Percentiles rank a stretch among this genome's conserved stretches.
These are phyloP conservation scores for Aleiodes leptofemur DNA, from an alignment of 2,888 invertebrate species.

Conservation along the genomic window DNA sequence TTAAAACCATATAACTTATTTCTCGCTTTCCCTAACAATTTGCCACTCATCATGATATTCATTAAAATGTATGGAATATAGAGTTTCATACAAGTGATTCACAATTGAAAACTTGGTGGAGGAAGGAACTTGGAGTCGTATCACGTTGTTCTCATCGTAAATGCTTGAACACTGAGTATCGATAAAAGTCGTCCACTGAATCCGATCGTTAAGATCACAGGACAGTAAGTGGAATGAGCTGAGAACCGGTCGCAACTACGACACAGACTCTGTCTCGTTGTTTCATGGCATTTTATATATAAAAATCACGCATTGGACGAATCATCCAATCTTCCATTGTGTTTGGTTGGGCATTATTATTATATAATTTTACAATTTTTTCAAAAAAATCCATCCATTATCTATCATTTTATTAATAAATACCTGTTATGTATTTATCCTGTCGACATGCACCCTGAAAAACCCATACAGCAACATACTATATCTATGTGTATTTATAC, in stretches of 20 bases:
- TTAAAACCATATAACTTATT: background rate
- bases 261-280: background rate
- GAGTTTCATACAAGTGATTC: conserved; percentile 21
- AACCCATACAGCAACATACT: no score
- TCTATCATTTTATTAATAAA: no score
- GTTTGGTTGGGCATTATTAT: conserved; percentile 22
- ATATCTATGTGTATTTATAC: no score
- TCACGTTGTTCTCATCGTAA: conserved; percentile 48
- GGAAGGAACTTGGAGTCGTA: conserved; percentile 17
- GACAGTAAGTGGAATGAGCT: conserved; percentile 22
- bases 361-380: no score
- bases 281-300: conserved; percentile 12
- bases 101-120: conserved; percentile 28
- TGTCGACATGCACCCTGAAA: no score
- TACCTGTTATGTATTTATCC: no score
- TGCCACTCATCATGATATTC: conserved; percentile 52
- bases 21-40: conserved; percentile 42
- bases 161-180: conserved; percentile 53
- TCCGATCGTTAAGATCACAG: conserved; percentile 54
- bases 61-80: conserved; percentile 4
- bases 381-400: no score
- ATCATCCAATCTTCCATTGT: conserved; percentile 30
- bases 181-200: conserved; percentile 54
- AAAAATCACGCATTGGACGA: conserved; percentile 17
- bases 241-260: conserved; percentile 33